Evolutionary conservation across 2,113 vertebrate genomes (phyloP).

Genomic region (Pedetes capensis): DNA sequence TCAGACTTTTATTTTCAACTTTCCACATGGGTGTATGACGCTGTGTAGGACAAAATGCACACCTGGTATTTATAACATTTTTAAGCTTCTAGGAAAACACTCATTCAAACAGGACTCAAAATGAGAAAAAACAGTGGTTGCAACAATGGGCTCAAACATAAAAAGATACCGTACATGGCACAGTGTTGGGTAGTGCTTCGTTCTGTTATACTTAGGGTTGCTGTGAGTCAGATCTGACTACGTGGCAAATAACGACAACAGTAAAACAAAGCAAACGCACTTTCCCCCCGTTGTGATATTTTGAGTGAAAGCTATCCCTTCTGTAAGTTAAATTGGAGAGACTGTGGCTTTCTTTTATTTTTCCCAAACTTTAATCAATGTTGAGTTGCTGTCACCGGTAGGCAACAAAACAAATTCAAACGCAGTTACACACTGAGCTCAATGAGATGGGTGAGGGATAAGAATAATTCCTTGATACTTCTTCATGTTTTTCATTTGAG

Average conservation of each 20-base stretch:
- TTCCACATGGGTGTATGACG: background rate
- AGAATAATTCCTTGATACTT: background rate
- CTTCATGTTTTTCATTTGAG: conserved; percentile 7
- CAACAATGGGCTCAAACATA: too few relatives aligned
- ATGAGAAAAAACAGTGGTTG: too few relatives aligned
- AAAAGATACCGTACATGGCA: too few relatives aligned
- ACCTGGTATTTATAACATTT: background rate
- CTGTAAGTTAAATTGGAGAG: background rate
- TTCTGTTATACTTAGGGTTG: too few relatives aligned
- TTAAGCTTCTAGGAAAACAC: background rate
- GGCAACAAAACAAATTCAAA: background rate
- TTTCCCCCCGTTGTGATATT: background rate
- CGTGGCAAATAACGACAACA: too few relatives aligned
- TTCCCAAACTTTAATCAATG: background rate
- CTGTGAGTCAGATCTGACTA: too few relatives aligned
- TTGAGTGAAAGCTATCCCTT: background rate
- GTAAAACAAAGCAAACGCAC: background rate
- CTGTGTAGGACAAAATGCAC: background rate
- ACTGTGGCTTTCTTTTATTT: background rate
- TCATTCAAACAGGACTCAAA: too few relatives aligned
- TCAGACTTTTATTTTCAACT: background rate
- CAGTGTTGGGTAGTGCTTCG: too few relatives aligned
- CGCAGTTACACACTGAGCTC: background rate
- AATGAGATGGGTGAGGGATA: background rate
- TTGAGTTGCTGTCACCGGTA: background rate